Base-by-base conservation (phyloP, 2,113 vertebrate species). In the Barnardius zonarius region DNA sequence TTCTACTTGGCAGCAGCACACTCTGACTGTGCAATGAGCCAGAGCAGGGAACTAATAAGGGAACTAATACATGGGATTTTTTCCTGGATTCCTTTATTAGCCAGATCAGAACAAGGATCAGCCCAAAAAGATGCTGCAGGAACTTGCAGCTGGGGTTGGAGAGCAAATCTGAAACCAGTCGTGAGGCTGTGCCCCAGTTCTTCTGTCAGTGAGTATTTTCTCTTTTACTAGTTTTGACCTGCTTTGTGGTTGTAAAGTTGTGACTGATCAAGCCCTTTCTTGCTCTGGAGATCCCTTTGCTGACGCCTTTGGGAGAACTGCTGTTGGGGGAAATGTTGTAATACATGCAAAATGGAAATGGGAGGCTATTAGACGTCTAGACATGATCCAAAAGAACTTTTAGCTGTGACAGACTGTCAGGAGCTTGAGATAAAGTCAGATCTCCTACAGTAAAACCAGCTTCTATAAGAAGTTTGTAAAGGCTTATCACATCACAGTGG, bases 11-110 rank as follows among this genome's bases (percentile, higher is more conserved):
- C 6, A 31, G 49, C 19, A 39, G 22, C 10, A 22, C 14, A 46
- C 7, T 1, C 1, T 73, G 41, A 25, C 17, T 1, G 1, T 4
- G 9, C 43, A 46, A 5, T 7, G 2, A 30, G 17, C 18, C 39
- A n/a, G 13, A 87, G 24, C 18, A 37, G 18, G 39, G 27, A 64
- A 31, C 51, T 28, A 52, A 51, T 25, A 51, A 24, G 8, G 52
- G 24, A 54, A 16, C 5, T 17, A 18, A 22, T 8, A 41, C 6
- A 2, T 9, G 49, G 39, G 39, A 39, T 48, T 19, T 35, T 14
- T 13, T 35, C 15, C 28, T 23, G 8, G 10, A 31, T 83, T 79
- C 10, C 1, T 1, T 51, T 81, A 39, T 37, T 24, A 39, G 9
- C 48, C 41, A 55, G 31, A 27, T 43, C 75, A 37, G 31, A 48